These are phyloP conservation scores for Prorops nasuta DNA, from an alignment of 1,140 invertebrate species.

Conservation along the genomic window DNA sequence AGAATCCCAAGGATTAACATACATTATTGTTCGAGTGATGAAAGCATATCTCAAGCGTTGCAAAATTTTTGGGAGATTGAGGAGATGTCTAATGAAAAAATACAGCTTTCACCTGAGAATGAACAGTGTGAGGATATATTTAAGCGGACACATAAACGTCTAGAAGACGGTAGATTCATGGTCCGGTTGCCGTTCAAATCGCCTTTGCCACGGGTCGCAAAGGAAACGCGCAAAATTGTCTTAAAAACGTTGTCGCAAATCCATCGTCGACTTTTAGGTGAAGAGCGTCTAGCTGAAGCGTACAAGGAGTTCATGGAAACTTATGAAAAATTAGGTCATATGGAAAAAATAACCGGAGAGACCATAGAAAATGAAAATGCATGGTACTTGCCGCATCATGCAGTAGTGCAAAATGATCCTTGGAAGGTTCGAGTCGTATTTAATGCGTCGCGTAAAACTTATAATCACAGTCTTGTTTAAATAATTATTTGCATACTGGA, in stretches of 20 bases:
- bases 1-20: not conserved
- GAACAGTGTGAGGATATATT: not conserved
- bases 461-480: not conserved
- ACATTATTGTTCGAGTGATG: not conserved
- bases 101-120: not conserved
- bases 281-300: not conserved
- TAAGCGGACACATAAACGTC: not conserved
- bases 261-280: not conserved
- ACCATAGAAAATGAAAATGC: not conserved
- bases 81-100: not conserved
- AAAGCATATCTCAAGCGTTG: not conserved
- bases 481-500: not conserved
- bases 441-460: not conserved
- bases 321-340: not conserved
- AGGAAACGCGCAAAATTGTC: not conserved
- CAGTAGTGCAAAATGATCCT: too few species aligned
- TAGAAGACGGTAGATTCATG: not conserved
- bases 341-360: not conserved
- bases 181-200: conserved; percentile 1
- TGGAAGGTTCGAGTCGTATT: not conserved
- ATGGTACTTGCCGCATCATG: not conserved
- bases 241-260: not conserved
- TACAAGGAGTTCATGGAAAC: not conserved
- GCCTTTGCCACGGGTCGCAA: not conserved
- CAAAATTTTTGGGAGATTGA: conserved; percentile 6